Percentiles rank a stretch among this genome's conserved stretches.
These are phyloP conservation scores for Glandiceps talaboti DNA, from an alignment of 53 echinoderm and acorn worm species.

Conservation along the genomic window DNA sequence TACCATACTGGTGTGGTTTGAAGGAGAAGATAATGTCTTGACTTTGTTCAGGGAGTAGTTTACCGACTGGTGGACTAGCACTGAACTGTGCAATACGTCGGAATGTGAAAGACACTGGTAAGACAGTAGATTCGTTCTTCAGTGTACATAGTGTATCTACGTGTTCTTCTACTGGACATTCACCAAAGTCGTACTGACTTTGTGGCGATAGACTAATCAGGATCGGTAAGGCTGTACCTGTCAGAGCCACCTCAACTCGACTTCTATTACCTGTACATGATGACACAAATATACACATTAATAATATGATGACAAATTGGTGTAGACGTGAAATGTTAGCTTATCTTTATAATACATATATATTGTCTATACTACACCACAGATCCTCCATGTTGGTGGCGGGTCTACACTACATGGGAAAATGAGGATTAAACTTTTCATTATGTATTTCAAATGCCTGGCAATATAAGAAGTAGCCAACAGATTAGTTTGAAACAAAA, in stretches of 20 bases:
- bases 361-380: no score
- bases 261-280: conserved; percentile 24
- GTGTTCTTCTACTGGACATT: conserved; percentile 78
- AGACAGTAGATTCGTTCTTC: conserved; percentile 60
- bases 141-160: conserved; percentile 77
- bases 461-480: no score
- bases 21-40: conserved; percentile 89
- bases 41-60: conserved; percentile 67
- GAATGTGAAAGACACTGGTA: conserved; percentile 74
- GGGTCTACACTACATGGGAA: no score
- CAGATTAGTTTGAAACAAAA: no score
- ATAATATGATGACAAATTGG: no score
- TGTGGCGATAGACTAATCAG: conserved; percentile 70
- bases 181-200: conserved; percentile 71
- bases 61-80: conserved; percentile 59
- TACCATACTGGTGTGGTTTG: conserved; percentile 95
- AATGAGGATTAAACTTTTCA: no score
- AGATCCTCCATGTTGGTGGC: no score
- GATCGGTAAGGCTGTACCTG: conserved; percentile 88
- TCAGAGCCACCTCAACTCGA: conserved; percentile 78
- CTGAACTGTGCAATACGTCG: conserved; percentile 80
- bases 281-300: no score
- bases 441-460: no score
- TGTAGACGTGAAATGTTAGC: no score
- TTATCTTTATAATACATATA: no score